Evolutionary conservation across 1,140 invertebrate species (phyloP), one percentile per base, ranked within the genome.

Genomic region (Goniozus legneri): DNA sequence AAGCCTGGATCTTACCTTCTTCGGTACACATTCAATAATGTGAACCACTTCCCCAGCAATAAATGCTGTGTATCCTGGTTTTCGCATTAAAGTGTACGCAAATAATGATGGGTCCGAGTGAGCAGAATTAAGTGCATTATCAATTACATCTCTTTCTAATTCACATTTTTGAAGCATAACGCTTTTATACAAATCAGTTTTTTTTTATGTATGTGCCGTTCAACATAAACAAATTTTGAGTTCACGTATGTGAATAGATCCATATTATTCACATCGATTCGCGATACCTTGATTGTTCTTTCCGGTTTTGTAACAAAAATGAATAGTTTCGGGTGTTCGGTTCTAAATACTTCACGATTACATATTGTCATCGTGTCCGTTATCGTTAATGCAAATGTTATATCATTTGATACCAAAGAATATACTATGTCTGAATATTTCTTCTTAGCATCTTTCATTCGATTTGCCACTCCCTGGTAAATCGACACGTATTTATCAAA

Each of bases 31-130:
- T 38, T 38, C 20, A 15, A 38, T 15, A 7, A 38, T 38, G 20
- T 38, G 16, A 4, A 14, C 16, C 13, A 38, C 1, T 38, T 38
- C 36, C 12, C 55, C 52, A 3, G 30, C 15, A 3, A 50, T 12
- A 0, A 44, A 21, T 0, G 50, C 46, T 44, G 51, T 54, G 19
- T 58, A 55, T 1, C 55, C 52, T 10, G 45, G 47, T 2, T 34
- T 38, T 14, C 48, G 48, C 47, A 60, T 58, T 13, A 47, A 40
- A 15, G 49, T 43, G 19, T 40, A 54, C 7, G 48, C 51, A 22
- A 60, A 55, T 21, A 44, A 15, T 12, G 54, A 38, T 0, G 45
- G 51, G 8, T 16, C n/a, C 2, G 35, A 0, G 0, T 12, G 33
- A 10, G 46, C 49, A 4, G 52, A 18, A 15, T 30, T 47, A 10